These are phyloP conservation scores for Equus quagga DNA, from an alignment of 2,113 vertebrate genomes.

Conservation along the genomic window DNA sequence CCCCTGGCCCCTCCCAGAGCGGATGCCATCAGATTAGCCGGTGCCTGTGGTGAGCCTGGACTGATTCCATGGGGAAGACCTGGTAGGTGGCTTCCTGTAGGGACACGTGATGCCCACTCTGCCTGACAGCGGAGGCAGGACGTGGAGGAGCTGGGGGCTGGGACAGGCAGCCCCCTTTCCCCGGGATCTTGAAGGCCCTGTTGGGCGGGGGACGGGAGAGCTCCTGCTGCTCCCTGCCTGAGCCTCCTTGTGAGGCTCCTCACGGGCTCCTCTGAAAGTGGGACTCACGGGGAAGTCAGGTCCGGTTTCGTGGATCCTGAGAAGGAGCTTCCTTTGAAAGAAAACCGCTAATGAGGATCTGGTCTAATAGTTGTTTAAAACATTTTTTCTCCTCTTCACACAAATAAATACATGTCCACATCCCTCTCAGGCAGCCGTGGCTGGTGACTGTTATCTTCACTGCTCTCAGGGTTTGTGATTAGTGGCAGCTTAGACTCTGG, in stretches of 20 bases:
- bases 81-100: too few relatives aligned
- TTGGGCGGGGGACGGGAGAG: too few relatives aligned
- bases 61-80: too few relatives aligned
- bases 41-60: background rate
- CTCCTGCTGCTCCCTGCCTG: too few relatives aligned
- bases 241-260: background rate
- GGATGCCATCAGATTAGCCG: background rate
- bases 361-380: background rate
- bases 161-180: background rate
- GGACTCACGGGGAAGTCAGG: background rate
- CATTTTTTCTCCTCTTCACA: background rate
- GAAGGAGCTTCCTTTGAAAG: conserved; percentile 49
- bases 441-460: background rate
- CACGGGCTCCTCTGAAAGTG: background rate
- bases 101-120: background rate
- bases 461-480: background rate
- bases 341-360: background rate
- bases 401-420: background rate
- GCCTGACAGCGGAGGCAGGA: too few relatives aligned
- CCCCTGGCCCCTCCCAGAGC: too few relatives aligned
- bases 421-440: background rate
- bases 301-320: background rate
- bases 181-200: background rate
- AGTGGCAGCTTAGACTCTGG: background rate
- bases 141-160: too few relatives aligned